Conservation (phyloP, 2,888 invertebrate species). For the Brenthis hecate region DNA sequence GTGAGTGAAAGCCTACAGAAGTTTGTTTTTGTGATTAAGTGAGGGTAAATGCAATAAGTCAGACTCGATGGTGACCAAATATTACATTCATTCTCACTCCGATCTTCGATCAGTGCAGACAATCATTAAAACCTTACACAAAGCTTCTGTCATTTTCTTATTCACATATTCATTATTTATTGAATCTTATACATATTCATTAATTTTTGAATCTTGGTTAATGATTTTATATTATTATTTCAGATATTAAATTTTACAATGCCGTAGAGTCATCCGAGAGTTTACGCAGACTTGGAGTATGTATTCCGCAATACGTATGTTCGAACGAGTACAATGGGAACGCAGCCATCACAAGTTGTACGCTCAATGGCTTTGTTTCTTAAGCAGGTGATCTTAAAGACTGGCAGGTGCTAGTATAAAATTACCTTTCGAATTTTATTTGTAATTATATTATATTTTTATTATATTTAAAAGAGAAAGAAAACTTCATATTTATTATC, state of each 20-base stretch:
- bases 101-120: too few relatives aligned
- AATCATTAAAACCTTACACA: too few relatives aligned
- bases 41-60: too few relatives aligned
- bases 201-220: too few relatives aligned
- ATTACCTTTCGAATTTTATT: conserved; percentile 52
- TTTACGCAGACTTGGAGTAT: neutral
- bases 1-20: too few relatives aligned
- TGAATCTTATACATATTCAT: neutral
- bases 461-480: conserved; percentile 40
- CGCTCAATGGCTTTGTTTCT: conserved; percentile 37
- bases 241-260: neutral
- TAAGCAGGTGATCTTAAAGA: conserved; percentile 64
- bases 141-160: too few relatives aligned
- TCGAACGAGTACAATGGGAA: conserved; percentile 35
- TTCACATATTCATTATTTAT: too few relatives aligned
- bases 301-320: neutral
- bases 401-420: conserved; percentile 65
- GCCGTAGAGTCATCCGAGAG: neutral
- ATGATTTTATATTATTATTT: neutral
- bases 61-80: too few relatives aligned
- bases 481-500: conserved; percentile 9
- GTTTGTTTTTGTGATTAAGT: too few relatives aligned
- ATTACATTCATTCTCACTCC: too few relatives aligned
- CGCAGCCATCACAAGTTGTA: conserved; percentile 30
- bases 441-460: conserved; percentile 25